A percentile compares a stretch with the other conserved stretches of the same genome.
Evolutionary conservation across 92 coral and sea anemone species (phyloP).

Genomic region (Epizoanthus fatuus): DNA sequence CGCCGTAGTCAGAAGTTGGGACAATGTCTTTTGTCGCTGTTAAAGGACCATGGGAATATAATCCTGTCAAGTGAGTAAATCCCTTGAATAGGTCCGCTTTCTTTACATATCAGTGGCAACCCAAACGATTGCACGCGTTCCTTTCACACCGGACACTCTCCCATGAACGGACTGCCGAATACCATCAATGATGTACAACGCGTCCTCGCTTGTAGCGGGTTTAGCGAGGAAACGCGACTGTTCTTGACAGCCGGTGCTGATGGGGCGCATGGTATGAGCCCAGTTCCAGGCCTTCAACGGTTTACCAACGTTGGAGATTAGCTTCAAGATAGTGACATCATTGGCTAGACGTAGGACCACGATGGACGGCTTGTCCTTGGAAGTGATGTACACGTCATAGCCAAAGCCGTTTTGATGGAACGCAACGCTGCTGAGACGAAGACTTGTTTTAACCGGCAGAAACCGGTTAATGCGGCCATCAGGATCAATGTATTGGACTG

Average conservation of each 20-base stretch:
- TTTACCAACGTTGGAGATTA: constrained; percentile 60
- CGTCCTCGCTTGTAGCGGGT: constrained; percentile 73
- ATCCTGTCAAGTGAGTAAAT: no score
- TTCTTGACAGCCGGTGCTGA: constrained; percentile 73
- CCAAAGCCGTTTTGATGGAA: constrained; percentile 70
- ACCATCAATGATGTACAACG: constrained; percentile 70
- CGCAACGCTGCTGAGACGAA: constrained; percentile 71
- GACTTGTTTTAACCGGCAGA: constrained; percentile 66
- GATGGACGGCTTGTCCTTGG: constrained; percentile 66
- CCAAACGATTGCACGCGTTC: constrained; percentile 68
- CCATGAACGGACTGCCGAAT: constrained; percentile 64
- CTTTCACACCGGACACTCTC: constrained; percentile 51
- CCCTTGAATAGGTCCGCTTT: no score
- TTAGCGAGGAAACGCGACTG: constrained; percentile 79
- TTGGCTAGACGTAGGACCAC: constrained; percentile 67
- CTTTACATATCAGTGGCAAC: constrained; percentile 33
- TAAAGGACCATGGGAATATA: no score
- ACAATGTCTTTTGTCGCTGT: no score
- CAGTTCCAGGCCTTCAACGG: constrained; percentile 58
- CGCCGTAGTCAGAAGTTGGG: no score
- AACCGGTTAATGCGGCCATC: constrained; percentile 68
- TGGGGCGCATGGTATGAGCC: constrained; percentile 69
- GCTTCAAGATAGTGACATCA: constrained; percentile 58
- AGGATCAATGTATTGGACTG: constrained; percentile 61
- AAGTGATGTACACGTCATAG: constrained; percentile 79